Evolutionary conservation across 2,113 vertebrate species (phyloP).

Genomic region (Cottus gobio): DNA sequence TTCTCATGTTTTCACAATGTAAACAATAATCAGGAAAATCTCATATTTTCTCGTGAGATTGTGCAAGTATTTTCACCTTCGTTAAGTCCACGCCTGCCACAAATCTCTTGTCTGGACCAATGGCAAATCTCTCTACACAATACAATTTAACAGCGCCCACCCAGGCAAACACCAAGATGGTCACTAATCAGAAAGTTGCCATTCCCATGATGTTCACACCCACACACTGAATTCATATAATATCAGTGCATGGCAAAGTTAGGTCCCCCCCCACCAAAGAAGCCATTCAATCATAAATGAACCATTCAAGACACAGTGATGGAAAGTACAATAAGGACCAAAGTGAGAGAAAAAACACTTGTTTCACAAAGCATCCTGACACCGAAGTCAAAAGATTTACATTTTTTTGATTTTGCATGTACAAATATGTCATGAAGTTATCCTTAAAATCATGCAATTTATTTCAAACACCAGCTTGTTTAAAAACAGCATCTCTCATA

Average conservation of each 20-base stretch:
- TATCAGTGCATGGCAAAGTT: neutral
- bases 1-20: conserved; percentile 84
- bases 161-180: conserved; percentile 33
- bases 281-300: neutral
- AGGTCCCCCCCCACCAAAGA: neutral
- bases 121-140: conserved; percentile 58
- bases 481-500: conserved; percentile 43
- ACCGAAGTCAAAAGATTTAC: neutral
- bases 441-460: conserved; percentile 45
- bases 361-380: neutral
- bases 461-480: conserved; percentile 50
- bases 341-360: neutral
- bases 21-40: conserved; percentile 87
- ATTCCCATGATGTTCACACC: conserved; percentile 26
- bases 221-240: conserved; percentile 17
- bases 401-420: conserved; percentile 48
- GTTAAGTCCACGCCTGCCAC: conserved; percentile 76
- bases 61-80: conserved; percentile 76
- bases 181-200: conserved; percentile 61
- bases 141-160: conserved; percentile 63
- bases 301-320: neutral
- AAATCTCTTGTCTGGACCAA: conserved; percentile 69
- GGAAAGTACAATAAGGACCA: neutral
- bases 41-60: conserved; percentile 87
- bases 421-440: conserved; percentile 29